Evolutionary conservation across 2,888 invertebrate species (phyloP).

Genomic region (Tillus elongatus): DNA sequence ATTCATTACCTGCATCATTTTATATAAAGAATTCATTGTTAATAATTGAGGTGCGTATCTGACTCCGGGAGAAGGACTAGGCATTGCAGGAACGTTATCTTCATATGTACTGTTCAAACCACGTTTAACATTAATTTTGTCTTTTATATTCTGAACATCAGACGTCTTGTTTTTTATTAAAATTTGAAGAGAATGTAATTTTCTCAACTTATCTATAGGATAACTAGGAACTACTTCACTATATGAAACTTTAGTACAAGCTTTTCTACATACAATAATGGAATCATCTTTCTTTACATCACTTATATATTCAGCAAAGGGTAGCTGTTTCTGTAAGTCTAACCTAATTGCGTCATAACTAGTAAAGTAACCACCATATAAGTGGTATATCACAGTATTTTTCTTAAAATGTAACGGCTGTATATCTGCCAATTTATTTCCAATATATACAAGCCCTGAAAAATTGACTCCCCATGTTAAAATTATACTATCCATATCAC

Average conservation of each 20-base stretch:
- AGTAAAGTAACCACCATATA: conserved; percentile 81
- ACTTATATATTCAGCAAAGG: conserved; percentile 35
- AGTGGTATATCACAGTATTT: conserved; percentile 74
- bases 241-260: conserved; percentile 46
- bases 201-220: conserved; percentile 59
- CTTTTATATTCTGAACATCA: conserved; percentile 47
- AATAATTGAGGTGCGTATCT: conserved; percentile 37
- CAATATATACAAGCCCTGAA: conserved; percentile 69
- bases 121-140: conserved; percentile 36
- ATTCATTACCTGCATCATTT: conserved; percentile 35
- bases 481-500: conserved; percentile 50
- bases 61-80: conserved; percentile 22
- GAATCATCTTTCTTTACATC: conserved; percentile 28
- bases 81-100: conserved; percentile 16
- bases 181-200: conserved; percentile 61
- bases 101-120: conserved; percentile 20
- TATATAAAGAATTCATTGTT: conserved; percentile 40
- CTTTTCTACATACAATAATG: conserved; percentile 33
- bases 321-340: conserved; percentile 30
- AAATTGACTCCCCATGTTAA: conserved; percentile 81
- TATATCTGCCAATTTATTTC: conserved; percentile 56
- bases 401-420: conserved; percentile 57
- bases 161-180: conserved; percentile 59
- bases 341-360: conserved; percentile 42
- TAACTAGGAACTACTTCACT: conserved; percentile 65